Evolutionary conservation across 2,888 invertebrate genomes (phyloP).

Genomic region (Nomada goodeniana): DNA sequence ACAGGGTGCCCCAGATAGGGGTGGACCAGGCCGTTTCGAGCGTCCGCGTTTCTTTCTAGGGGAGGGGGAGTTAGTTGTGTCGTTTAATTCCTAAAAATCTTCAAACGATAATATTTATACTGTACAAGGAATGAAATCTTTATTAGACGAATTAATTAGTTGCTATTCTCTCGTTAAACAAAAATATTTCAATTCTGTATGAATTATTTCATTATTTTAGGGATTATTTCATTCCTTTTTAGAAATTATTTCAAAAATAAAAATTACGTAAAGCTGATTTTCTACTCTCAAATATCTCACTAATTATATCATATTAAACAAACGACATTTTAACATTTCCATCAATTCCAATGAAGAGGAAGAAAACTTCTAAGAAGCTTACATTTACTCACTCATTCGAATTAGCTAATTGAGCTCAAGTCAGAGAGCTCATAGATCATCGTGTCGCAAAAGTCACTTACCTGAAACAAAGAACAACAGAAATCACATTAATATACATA

Average conservation of each 20-base stretch:
- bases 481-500: not conserved
- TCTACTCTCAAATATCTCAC: not conserved
- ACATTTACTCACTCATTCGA: conserved; percentile 19
- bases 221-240: not conserved
- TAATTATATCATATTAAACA: not conserved
- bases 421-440: not conserved
- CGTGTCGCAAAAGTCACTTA: conserved; percentile 37
- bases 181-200: no score
- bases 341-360: not conserved
- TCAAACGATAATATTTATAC: no score
- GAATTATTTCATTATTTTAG: no score
- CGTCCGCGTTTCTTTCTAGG: no score
- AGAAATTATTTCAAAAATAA: not conserved
- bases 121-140: no score
- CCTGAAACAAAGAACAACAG: conserved; percentile 43
- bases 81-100: no score
- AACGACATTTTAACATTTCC: not conserved
- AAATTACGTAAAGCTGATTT: no score
- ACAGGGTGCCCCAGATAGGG: conserved; percentile 24
- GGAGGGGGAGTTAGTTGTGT: no score
- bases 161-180: no score
- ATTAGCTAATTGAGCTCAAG: not conserved
- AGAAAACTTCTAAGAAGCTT: not conserved
- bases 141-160: no score
- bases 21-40: not conserved